Percentiles rank a stretch among this genome's conserved stretches.
Conservation (phyloP, 2,888 invertebrate species). For the Tetragonula carbonaria region DNA sequence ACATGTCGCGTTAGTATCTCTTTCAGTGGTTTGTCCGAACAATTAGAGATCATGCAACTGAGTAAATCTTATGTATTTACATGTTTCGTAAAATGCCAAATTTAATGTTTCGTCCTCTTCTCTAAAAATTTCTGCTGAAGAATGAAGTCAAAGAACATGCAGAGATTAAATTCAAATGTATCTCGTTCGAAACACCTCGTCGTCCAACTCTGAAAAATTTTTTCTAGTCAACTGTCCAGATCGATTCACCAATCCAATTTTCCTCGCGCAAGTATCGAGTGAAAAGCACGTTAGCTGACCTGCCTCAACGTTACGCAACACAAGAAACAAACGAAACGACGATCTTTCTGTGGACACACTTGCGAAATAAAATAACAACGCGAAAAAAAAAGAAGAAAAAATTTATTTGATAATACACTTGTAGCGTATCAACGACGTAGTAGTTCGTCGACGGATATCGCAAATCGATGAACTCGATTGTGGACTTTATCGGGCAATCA, state of each 20-base stretch:
- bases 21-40: neutral
- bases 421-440: neutral
- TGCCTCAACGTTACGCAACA: neutral
- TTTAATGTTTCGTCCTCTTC: neutral
- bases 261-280: neutral
- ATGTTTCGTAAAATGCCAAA: neutral
- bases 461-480: slow-evolving; percentile 5
- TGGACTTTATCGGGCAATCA: neutral
- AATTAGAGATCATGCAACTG: neutral
- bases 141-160: neutral
- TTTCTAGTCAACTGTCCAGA: neutral
- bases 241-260: neutral
- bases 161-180: no score
- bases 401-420: neutral
- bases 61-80: neutral
- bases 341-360: no score
- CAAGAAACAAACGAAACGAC: neutral
- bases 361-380: no score
- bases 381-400: neutral
- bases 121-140: neutral
- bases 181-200: no score
- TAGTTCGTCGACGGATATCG: neutral
- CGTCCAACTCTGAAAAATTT: neutral
- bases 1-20: neutral
- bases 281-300: neutral